phyloP scores from a whole-genome alignment of 2,113 vertebrate species.

The Eupsittula cactorum region DNA sequence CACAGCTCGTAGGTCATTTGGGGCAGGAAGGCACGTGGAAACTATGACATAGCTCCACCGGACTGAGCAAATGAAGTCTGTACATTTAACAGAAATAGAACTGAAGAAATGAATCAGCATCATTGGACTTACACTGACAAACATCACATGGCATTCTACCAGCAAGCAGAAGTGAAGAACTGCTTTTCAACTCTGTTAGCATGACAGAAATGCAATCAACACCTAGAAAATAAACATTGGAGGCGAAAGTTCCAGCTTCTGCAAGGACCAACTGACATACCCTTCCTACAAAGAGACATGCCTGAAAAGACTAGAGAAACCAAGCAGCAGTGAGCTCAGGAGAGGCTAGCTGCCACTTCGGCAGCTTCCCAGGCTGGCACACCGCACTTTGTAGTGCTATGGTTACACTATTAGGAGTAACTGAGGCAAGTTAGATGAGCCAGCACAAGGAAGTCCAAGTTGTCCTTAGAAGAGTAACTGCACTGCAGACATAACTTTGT shows the following conservation, averaged over 20 bases:
- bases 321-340: rapidly evolving
- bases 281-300: neutral
- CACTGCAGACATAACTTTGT: neutral
- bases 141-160: neutral
- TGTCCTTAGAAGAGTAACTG: neutral
- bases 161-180: neutral
- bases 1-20: neutral
- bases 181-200: neutral
- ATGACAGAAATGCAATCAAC: neutral
- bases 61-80: neutral
- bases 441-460: neutral
- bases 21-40: neutral
- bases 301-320: neutral
- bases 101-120: neutral
- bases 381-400: rapidly evolving
- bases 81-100: neutral
- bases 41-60: neutral
- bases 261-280: neutral
- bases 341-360: rapidly evolving
- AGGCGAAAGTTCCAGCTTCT: neutral
- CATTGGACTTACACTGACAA: neutral
- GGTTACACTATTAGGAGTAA: neutral
- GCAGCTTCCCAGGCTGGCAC: neutral
- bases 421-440: neutral
- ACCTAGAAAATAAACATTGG: neutral